Evolutionary conservation across 1,140 invertebrate species (phyloP).

Genomic region (Vollenhovia emeryi): DNA sequence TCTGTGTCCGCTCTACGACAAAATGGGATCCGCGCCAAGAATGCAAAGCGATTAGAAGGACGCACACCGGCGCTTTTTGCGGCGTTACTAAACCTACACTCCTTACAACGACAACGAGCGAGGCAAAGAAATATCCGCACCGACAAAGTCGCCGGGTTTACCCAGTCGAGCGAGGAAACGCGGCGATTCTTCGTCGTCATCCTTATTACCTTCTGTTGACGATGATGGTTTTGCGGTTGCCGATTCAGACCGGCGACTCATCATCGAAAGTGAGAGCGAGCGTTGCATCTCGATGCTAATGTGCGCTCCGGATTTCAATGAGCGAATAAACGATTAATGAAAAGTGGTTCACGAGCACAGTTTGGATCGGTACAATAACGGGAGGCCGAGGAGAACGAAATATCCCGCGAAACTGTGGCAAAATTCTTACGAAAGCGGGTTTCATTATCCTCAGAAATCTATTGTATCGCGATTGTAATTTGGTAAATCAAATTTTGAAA

Average conservation of each 20-base stretch:
- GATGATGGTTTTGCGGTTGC: constrained; percentile 45
- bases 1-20: constrained; percentile 1
- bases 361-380: neutral
- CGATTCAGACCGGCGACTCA: constrained; percentile 6
- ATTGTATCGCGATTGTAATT: neutral
- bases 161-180: constrained; percentile 50
- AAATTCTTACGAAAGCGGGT: neutral
- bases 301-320: constrained; percentile 17
- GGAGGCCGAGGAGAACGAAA: neutral
- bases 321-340: neutral
- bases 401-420: neutral
- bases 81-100: constrained; percentile 55
- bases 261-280: constrained; percentile 46
- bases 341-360: neutral
- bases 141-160: constrained; percentile 59
- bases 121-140: constrained; percentile 41
- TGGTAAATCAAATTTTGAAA: neutral
- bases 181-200: constrained; percentile 50
- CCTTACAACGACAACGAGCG: constrained; percentile 55
- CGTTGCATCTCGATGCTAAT: constrained; percentile 18
- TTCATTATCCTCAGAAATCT: neutral
- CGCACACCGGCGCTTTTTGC: constrained; percentile 49
- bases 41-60: constrained; percentile 59
- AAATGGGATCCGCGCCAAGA: constrained; percentile 43
- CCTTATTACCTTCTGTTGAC: constrained; percentile 42